Conservation (phyloP, 2,888 invertebrate genomes). For the Amorpha juglandis region DNA sequence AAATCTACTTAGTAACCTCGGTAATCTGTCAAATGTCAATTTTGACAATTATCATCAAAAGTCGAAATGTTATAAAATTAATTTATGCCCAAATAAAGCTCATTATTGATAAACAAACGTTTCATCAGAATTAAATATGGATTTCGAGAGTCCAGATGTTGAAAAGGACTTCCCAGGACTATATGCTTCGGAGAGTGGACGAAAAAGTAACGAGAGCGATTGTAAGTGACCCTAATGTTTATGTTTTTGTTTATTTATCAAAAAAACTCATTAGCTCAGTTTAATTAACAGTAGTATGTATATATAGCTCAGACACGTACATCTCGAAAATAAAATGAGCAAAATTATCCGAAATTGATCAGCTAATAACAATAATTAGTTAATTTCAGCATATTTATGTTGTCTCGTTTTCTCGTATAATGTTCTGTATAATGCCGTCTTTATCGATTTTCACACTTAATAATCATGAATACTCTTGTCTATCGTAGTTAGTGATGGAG, state of each 20-base stretch:
- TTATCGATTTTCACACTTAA: neutral
- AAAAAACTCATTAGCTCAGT: neutral
- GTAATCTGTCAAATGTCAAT: too few relatives aligned
- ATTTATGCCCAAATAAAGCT: constrained; percentile 21
- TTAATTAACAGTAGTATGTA: neutral
- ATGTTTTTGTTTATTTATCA: constrained; percentile 1
- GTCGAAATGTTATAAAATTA: too few relatives aligned
- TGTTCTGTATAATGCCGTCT: neutral
- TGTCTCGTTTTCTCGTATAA: neutral
- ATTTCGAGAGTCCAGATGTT: constrained; percentile 94
- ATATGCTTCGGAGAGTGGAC: constrained; percentile 91
- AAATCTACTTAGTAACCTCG: too few relatives aligned
- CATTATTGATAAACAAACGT: neutral
- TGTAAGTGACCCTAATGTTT: constrained; percentile 83
- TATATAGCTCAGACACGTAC: neutral
- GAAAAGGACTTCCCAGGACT: constrained; percentile 96
- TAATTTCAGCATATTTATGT: neutral
- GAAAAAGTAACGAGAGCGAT: constrained; percentile 92
- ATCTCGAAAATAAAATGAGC: too few relatives aligned
- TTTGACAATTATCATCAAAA: neutral
- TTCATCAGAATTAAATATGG: constrained; percentile 79
- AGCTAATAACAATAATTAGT: neutral
- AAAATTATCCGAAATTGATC: too few relatives aligned
- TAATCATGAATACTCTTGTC: neutral
- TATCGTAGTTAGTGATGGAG: constrained; percentile 90